A percentile compares a stretch with the other conserved stretches of the same genome.
Conservation (phyloP, 2,888 invertebrate species). For the Tenthredo amoena region DNA sequence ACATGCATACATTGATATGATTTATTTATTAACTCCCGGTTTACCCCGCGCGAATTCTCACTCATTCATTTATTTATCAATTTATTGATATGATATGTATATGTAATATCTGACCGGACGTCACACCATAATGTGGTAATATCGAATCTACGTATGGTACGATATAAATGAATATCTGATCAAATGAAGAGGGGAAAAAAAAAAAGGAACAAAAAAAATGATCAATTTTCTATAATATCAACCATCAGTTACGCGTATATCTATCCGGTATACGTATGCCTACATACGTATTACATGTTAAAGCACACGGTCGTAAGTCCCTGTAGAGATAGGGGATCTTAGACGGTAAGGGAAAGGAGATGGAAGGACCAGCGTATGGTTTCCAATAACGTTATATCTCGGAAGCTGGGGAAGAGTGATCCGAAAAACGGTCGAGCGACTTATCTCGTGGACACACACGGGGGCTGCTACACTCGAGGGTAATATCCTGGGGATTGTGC, state of each 20-base stretch:
- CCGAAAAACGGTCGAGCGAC: slow-evolving; percentile 45
- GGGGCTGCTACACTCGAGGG: slow-evolving; percentile 20
- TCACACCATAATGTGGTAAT: background rate
- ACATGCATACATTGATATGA: background rate
- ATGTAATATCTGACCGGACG: background rate
- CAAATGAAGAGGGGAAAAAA: background rate
- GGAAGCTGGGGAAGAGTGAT: slow-evolving; percentile 30
- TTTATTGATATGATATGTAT: background rate
- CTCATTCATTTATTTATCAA: background rate
- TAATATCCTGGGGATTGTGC: slow-evolving; percentile 44
- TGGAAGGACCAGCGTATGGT: slow-evolving; percentile 32
- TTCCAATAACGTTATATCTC: slow-evolving; percentile 49
- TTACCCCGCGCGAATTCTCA: background rate
- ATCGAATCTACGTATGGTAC: background rate
- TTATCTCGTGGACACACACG: slow-evolving; percentile 50
- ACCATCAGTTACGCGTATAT: background rate
- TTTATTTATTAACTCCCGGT: background rate
- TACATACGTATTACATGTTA: slow-evolving; percentile 10
- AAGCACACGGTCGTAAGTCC: slow-evolving; percentile 37
- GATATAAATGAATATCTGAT: background rate
- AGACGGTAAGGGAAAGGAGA: slow-evolving; percentile 1
- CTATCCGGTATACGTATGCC: background rate
- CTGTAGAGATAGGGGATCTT: slow-evolving; percentile 26
- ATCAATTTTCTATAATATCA: background rate
- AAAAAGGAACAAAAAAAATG: background rate